Evolutionary conservation across 2,113 vertebrate species (phyloP), one percentile per base, ranked within the genome.

Genomic region (Perognathus longimembris): DNA sequence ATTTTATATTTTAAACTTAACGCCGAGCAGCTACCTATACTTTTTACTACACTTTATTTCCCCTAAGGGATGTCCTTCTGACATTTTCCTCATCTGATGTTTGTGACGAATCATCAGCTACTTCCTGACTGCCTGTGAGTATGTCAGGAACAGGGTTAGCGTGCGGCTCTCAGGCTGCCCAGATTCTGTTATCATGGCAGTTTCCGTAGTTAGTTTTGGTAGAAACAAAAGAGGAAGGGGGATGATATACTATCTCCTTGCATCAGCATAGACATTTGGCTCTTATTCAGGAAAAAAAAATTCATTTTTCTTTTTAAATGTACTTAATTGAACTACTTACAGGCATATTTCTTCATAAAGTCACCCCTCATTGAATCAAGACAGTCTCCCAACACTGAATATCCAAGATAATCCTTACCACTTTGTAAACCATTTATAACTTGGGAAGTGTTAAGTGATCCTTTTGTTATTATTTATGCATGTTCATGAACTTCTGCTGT

Each of bases 401-500:
- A 67, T 88, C 94, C 63, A 22, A 40, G 26, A 84, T 30, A 85
- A 69, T 92, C 95, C 97, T 97, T 97, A 97, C 98, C 96, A 24
- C 95, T 96, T 87, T 90, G 77, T 74, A 94, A 96, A 97, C 96
- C 97, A 96, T 97, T 97, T 95, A 86, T 42, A 71, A 96, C 97
- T 97, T 97, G 96, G 81, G 78, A 75, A 50, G 92, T 77, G 96
- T 91, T 93, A 74, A 34, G 95, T 96, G 98, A 85, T 66, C 95
- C 89, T 89, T 84, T 92, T 77, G 66, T 97, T 93, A 93, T 98
- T 97, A 97, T 98, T 98, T 98, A 98, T 98, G 98, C 98, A 98
- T 98, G 96, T 97, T 86, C 96, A 96, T 98, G 98, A 98, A 96
- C 97, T 98, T 98, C 93, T 98, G 98, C 98, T 98, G 98, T 98